phyloP scores from a whole-genome alignment of 2,113 vertebrate species.

The Urocolius indicus region DNA sequence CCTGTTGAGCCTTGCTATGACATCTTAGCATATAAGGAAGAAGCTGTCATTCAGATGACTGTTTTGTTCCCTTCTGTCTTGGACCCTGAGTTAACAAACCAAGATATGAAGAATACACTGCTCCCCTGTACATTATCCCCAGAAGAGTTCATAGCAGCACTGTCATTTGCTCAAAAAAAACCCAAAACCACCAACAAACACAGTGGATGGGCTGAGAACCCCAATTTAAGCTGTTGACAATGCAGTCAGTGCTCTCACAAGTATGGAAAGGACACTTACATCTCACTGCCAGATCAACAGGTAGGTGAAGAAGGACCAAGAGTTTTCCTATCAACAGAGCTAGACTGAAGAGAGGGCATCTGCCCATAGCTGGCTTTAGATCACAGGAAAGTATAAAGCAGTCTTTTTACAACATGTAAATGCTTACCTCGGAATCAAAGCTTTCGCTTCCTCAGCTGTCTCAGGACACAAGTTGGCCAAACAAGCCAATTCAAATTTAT shows the following conservation, averaged over 20 bases:
- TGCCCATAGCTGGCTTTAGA: background rate
- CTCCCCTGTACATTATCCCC: background rate
- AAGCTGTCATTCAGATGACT: background rate
- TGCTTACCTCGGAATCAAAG: constrained; percentile 93
- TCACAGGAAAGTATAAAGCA: background rate
- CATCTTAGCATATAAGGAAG: background rate
- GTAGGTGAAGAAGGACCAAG: background rate
- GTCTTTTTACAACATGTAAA: rapidly evolving
- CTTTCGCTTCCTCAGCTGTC: constrained; percentile 96
- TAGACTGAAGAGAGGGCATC: background rate
- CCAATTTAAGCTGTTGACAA: background rate
- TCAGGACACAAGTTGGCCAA: constrained; percentile 97
- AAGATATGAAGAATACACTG: background rate
- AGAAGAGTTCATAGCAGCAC: background rate
- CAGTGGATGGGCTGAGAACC: background rate
- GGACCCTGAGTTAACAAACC: background rate
- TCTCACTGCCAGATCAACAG: background rate
- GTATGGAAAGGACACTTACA: background rate
- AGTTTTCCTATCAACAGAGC: background rate
- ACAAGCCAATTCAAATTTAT: constrained; percentile 97
- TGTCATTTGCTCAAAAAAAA: background rate
- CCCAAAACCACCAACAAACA: background rate
- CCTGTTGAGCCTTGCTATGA: background rate
- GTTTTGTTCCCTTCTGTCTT: background rate
- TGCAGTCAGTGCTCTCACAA: background rate